These are phyloP conservation scores for Austrolebias charrua DNA, from an alignment of 2,797 vertebrate genomes.

Conservation along the genomic window DNA sequence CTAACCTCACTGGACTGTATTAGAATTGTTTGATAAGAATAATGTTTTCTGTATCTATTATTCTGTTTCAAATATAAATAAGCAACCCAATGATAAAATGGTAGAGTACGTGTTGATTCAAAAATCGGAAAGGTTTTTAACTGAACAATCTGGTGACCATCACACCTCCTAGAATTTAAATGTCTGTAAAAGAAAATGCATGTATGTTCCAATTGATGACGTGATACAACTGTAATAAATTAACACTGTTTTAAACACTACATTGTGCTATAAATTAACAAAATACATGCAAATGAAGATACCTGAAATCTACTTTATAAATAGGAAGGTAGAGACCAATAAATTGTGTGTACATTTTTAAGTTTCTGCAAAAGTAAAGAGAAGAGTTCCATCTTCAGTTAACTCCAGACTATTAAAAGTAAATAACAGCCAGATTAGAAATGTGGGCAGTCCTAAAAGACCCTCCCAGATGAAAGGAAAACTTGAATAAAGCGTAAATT, in stretches of 20 bases:
- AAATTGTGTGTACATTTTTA: constrained; percentile 14
- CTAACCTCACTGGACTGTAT: not conserved
- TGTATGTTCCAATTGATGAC: no score
- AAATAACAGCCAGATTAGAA: constrained; percentile 54
- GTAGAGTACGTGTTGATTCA: no score
- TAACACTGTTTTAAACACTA: no score
- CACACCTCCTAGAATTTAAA: no score
- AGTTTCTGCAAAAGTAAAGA: constrained; percentile 39
- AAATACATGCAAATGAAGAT: constrained; percentile 1
- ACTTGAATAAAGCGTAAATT: constrained; percentile 42
- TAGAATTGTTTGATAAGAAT: not conserved
- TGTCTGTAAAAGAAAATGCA: no score
- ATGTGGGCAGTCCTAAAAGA: constrained; percentile 40
- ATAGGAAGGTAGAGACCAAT: not conserved
- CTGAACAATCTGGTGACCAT: no score
- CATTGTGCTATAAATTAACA: no score
- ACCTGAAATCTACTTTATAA: not conserved
- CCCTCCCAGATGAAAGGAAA: constrained; percentile 30
- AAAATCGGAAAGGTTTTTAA: no score
- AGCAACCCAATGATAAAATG: no score
- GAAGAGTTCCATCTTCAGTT: constrained; percentile 41
- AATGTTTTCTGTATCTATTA: no score
- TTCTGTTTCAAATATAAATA: no score
- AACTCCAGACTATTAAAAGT: constrained; percentile 34
- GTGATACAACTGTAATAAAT: no score